These are phyloP conservation scores for Meles meles DNA, from an alignment of 2,113 vertebrate genomes.

Conservation along the genomic window DNA sequence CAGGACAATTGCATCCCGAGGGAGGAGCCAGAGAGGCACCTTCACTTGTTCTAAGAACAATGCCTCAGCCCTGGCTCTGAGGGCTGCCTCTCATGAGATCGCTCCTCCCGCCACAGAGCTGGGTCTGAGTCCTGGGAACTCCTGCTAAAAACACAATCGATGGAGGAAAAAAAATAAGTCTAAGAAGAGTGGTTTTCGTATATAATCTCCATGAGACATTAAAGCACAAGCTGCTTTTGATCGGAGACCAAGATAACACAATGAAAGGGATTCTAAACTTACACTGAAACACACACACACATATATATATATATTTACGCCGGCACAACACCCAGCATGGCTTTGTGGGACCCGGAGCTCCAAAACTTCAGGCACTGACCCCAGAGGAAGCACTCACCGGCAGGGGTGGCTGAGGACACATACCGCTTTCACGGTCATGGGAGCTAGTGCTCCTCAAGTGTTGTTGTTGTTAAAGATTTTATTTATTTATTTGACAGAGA, in stretches of 20 bases:
- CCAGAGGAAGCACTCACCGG: background rate
- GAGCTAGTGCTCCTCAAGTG: no score
- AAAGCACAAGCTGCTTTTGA: background rate
- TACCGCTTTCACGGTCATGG: background rate
- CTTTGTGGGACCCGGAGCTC: background rate
- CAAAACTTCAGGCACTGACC: background rate
- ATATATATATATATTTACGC: background rate
- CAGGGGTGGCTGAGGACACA: background rate
- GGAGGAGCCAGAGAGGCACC: background rate
- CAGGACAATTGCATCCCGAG: background rate
- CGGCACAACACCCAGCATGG: background rate
- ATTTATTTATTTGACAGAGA: no score
- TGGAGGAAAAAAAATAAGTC: background rate
- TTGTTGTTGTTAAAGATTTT: no score
- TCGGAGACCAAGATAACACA: background rate
- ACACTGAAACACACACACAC: background rate
- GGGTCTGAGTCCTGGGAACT: background rate
- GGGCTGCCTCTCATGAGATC: background rate
- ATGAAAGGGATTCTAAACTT: background rate
- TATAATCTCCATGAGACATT: background rate
- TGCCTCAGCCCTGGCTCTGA: background rate
- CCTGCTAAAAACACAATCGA: background rate
- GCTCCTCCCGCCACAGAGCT: background rate
- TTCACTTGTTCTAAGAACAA: background rate
- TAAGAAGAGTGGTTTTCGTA: background rate